These are phyloP conservation scores for Erebia palarica DNA, from an alignment of 2,888 invertebrate species.

Conservation along the genomic window DNA sequence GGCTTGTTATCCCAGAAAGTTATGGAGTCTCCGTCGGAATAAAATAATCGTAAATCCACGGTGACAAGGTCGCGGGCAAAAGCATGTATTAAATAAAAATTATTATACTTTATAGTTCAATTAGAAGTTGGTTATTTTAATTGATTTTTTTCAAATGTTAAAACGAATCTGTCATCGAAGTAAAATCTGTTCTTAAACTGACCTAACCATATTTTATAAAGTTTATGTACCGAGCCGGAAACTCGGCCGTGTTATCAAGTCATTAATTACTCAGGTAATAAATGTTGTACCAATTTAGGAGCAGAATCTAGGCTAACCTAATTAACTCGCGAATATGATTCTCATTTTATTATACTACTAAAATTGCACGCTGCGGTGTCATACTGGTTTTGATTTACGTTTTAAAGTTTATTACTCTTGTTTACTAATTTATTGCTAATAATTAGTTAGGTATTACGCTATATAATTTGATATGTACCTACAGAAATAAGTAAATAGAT, in stretches of 20 bases:
- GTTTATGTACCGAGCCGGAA: constrained; percentile 6
- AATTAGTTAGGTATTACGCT: constrained; percentile 6
- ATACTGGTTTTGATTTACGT: constrained; percentile 19
- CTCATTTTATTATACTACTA: constrained; percentile 26
- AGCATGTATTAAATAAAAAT: too few relatives aligned
- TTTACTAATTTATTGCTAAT: constrained; percentile 16
- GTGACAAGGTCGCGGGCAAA: too few relatives aligned
- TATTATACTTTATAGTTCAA: too few relatives aligned
- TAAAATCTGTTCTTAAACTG: not conserved
- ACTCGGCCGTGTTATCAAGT: not conserved
- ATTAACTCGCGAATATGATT: constrained; percentile 22
- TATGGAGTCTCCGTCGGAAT: too few relatives aligned
- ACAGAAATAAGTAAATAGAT: too few relatives aligned
- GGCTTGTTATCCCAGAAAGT: too few relatives aligned
- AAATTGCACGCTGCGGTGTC: constrained; percentile 23
- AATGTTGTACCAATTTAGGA: constrained; percentile 20
- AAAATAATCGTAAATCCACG: too few relatives aligned
- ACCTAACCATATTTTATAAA: not conserved
- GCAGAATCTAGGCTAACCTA: constrained; percentile 23
- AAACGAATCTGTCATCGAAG: not conserved
- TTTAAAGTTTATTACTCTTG: constrained; percentile 22
- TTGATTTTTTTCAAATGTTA: not conserved
- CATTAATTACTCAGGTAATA: constrained; percentile 21
- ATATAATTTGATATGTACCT: not conserved
- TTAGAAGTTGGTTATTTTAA: too few relatives aligned